phyloP scores from a whole-genome alignment of 2,113 vertebrate genomes.

The Polypterus bichir region DNA sequence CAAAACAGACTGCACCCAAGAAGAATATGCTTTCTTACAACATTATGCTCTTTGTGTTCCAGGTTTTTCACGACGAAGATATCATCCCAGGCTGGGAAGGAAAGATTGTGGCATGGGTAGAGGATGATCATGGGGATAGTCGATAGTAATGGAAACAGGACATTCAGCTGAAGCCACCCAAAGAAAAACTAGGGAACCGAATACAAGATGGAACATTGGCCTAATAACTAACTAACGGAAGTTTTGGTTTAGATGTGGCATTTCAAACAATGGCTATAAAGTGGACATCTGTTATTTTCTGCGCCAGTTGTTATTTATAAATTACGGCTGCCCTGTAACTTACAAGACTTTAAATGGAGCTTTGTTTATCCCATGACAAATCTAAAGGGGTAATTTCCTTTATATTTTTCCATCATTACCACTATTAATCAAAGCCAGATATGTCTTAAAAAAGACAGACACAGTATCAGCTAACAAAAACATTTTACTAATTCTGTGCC shows the following conservation, averaged over 20 bases:
- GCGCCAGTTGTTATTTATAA: not conserved
- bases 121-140: constrained; percentile 77
- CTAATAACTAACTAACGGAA: not conserved
- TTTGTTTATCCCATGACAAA: not conserved
- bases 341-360: not conserved
- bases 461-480: not conserved
- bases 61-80: constrained; percentile 86
- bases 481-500: too few relatives aligned
- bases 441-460: not conserved
- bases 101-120: constrained; percentile 96
- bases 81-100: constrained; percentile 94
- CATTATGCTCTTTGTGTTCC: not conserved
- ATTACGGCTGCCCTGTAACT: not conserved
- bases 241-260: not conserved
- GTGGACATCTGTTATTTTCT: not conserved
- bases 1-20: too few relatives aligned
- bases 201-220: not conserved
- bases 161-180: not conserved
- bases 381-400: not conserved
- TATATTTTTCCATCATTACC: too few relatives aligned
- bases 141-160: constrained; percentile 38
- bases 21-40: not conserved
- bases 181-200: not conserved
- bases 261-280: not conserved
- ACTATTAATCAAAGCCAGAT: not conserved